Percentiles rank a stretch among this genome's conserved stretches.
Evolutionary conservation across 2,797 vertebrate species (phyloP).

Genomic region (Danio albolineatus): DNA sequence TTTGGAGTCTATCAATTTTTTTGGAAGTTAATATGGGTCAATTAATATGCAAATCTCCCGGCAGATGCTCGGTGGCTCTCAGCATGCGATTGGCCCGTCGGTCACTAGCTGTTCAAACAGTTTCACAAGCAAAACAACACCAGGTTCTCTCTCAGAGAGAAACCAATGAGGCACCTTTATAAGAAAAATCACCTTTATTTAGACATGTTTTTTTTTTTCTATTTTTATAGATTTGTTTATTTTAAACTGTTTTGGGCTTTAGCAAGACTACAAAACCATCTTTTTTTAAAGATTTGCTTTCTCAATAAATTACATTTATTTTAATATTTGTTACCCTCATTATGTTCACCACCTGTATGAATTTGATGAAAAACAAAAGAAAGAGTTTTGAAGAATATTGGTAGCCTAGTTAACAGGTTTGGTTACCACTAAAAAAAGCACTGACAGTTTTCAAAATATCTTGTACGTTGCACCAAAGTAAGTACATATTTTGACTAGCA

Average conservation of each 20-base stretch:
- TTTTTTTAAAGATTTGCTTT: background rate
- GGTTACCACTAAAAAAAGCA: background rate
- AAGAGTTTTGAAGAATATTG: slow-evolving; percentile 15
- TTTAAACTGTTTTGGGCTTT: too few relatives aligned
- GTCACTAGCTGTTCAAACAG: slow-evolving; percentile 95
- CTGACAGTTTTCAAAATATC: background rate
- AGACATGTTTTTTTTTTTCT: slow-evolving; percentile 14
- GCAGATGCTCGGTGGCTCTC: slow-evolving; percentile 96
- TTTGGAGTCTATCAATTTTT: slow-evolving; percentile 55
- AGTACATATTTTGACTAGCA: background rate
- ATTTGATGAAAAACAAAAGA: background rate
- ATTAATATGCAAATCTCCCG: slow-evolving; percentile 98
- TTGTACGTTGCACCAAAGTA: slow-evolving; percentile 14
- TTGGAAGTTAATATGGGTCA: slow-evolving; percentile 95
- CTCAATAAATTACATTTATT: background rate
- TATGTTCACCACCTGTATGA: background rate
- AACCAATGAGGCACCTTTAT: slow-evolving; percentile 36
- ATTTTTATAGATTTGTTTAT: too few relatives aligned
- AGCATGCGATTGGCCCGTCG: slow-evolving; percentile 92
- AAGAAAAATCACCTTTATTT: slow-evolving; percentile 7
- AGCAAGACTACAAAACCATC: background rate
- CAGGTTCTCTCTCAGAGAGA: slow-evolving; percentile 78
- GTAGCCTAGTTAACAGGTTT: background rate
- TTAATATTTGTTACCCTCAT: background rate
- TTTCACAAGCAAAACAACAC: slow-evolving; percentile 94